phyloP scores from a whole-genome alignment of 1,140 invertebrate species.

The Drosophila equinoxialis region DNA sequence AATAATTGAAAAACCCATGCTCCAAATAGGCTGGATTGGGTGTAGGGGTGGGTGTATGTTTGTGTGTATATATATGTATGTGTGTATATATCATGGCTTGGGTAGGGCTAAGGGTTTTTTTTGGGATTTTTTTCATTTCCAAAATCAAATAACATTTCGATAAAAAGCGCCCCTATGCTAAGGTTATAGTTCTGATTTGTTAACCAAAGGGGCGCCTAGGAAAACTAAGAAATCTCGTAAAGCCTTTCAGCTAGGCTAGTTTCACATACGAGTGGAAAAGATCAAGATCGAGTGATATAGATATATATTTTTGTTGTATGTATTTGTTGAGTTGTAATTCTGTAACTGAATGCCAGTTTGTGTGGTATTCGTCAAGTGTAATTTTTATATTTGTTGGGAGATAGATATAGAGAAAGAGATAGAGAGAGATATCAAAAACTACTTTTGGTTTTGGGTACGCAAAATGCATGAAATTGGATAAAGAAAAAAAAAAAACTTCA shows the following conservation, averaged over 20 bases:
- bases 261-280: constrained; percentile 8
- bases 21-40: constrained; percentile 42
- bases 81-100: constrained; percentile 15
- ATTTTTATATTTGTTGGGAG: constrained; percentile 17
- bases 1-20: constrained; percentile 63
- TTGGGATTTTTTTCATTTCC: constrained; percentile 22
- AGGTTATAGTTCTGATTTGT: constrained; percentile 57
- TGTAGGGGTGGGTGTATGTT: constrained; percentile 32
- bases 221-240: background rate
- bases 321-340: constrained; percentile 10
- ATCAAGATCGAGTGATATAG: constrained; percentile 10
- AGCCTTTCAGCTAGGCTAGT: constrained; percentile 10
- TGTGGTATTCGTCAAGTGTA: constrained; percentile 6
- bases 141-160: constrained; percentile 54
- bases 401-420: constrained; percentile 37
- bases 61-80: constrained; percentile 28
- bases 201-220: constrained; percentile 60
- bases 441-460: constrained; percentile 19
- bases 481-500: constrained; percentile 26
- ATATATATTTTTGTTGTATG: constrained; percentile 35
- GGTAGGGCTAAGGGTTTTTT: constrained; percentile 7
- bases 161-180: constrained; percentile 56
- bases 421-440: constrained; percentile 27
- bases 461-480: constrained; percentile 34
- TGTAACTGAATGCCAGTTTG: constrained; percentile 11